Evolutionary conservation across 2,113 vertebrate species (phyloP), one percentile per base, ranked within the genome.

Genomic region (Capreolus pygargus): DNA sequence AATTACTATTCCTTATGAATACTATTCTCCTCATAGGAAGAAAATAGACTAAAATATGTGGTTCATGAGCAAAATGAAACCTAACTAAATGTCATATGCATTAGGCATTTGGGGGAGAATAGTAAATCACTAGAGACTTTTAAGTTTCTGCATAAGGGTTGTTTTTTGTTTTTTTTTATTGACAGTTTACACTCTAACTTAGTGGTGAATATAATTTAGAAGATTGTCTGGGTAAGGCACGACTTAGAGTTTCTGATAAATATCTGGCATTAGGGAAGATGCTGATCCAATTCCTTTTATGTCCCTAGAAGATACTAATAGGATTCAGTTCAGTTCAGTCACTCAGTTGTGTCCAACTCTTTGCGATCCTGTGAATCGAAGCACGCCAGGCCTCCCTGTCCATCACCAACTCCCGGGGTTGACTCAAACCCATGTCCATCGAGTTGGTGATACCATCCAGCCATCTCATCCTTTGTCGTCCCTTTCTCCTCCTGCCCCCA

Each of bases 201-300:
- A 84, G 55, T 86, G 55, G 84, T 91, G 21, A 97, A 43, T 85
- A 45, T 91, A 89, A 94, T 95, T 93, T 94, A 92, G 82, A 95
- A 98, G 36, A 86, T 28, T 81, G 1, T 89, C 33, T 84, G 54
- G 52, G 30, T 36, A 55, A n/a, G 30, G 50, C 25, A 90, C 60
- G 23, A 57, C 25, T 81, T 87, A 36, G 54, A 89, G 13, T 94
- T 94, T 92, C 89, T 86, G 57, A 60, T 76, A 83, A 87, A 19
- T 97, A 95, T 60, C 16, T 90, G 79, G 3, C 9, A 39, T 96
- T 94, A 39, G 28, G 43, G 39, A 86, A 57, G 79, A 21, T 97
- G 17, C 55, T 78, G 36, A 50, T 86, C 5, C 85, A 47, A 21
- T 45, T 85, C 58, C 47, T 60, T 88, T 67, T 87, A 27, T 94